Conservation (phyloP, 2,113 vertebrate genomes). For the Microcebus tavaratra region DNA sequence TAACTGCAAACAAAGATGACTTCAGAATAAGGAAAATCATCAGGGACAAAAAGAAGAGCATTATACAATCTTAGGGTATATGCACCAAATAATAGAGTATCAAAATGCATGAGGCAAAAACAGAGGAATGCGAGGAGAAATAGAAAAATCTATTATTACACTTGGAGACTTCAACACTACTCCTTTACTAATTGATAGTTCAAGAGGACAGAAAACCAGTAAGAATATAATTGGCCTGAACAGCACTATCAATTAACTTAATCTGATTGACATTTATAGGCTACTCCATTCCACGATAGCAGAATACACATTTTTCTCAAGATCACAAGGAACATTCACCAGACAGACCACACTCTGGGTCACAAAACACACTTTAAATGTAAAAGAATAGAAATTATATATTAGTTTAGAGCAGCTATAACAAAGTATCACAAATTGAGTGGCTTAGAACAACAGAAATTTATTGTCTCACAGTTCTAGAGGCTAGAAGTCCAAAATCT, state of each 20-base stretch:
- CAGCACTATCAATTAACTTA: not conserved
- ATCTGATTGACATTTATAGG: not conserved
- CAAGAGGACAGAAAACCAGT: not conserved
- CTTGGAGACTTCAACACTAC: not conserved
- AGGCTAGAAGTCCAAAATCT: not conserved
- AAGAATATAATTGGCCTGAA: not conserved
- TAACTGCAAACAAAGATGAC: not conserved
- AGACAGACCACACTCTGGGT: not conserved
- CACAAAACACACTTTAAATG: constrained; percentile 8
- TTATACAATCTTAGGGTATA: not conserved
- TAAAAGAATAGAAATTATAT: not conserved
- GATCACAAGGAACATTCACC: not conserved
- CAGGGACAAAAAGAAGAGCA: not conserved
- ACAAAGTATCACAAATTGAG: not conserved
- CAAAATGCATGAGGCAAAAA: not conserved
- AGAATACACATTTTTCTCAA: constrained; percentile 27
- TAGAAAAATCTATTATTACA: not conserved
- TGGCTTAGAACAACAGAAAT: not conserved
- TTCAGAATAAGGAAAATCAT: constrained; percentile 25
- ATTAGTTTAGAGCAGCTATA: not conserved
- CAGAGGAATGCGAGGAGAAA: not conserved
- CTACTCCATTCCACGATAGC: not conserved
- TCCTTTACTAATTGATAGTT: not conserved
- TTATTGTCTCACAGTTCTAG: not conserved
- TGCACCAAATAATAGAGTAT: not conserved